Base-by-base conservation (phyloP, 1,140 invertebrate genomes). In the Nephila pilipes region DNA sequence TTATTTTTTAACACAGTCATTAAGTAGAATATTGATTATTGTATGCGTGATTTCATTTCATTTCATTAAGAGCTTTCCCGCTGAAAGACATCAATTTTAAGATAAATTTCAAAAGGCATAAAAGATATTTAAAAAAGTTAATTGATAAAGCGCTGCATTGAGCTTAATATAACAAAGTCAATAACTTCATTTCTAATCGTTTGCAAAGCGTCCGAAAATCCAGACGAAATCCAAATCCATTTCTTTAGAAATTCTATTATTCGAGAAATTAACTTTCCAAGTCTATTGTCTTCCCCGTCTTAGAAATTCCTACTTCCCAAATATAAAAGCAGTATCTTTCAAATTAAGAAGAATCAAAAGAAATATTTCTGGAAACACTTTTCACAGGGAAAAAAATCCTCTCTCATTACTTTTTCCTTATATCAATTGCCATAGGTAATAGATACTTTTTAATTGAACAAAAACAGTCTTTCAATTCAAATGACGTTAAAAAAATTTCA, bases 361-460 rank as follows among this genome's bases (percentile, higher is more conserved):
- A 91, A 25, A 91, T 83, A 83, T 91, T 54, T 29, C 18, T 22
- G 32, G 89, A 46, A 90, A 90, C 55, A 79, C 25, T 58, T 79
- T 69, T 88, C 63, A 20, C 75, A 6, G 22, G 32, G 29, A 60
- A 6, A 79, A 90, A 80, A 79, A 60, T 80, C 22, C 5, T 46
- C 65, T n/a, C 89, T 91, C 89, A 83, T 83, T 81, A 91, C 54
- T 29, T 91, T 83, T 58, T 22, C 22, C 25, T 38, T 38, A 63
- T 36, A 79, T 75, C 88, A 80, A 79, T 91, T 81, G 54, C 80
- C 63, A 54, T 79, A 69, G 90, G 58, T 85, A 92, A 81, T 75
- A 36, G 55, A 90, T 46, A 90, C 88, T 90, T 92, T 90, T 85
- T 92, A 92, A 92, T 92, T 92, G 90, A 92, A 92, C 90, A 92